Evolutionary conservation across 2,888 invertebrate species (phyloP).

Genomic region (Ophioninae sp.): DNA sequence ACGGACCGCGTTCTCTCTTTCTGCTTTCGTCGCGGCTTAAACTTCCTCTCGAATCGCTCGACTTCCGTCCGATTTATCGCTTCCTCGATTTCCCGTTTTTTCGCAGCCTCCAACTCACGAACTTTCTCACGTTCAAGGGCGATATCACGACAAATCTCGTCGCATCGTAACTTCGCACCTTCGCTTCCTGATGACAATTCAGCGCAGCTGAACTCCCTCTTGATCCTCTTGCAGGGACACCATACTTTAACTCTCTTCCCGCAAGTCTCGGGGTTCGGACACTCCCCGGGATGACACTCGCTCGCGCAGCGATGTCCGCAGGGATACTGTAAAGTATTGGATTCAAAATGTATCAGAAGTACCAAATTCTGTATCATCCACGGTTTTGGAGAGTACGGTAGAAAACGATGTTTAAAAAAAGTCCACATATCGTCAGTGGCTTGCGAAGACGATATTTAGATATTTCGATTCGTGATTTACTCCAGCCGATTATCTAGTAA

Average conservation of each 20-base stretch:
- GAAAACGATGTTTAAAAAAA: too few relatives aligned
- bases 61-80: conserved; percentile 87
- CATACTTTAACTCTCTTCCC: conserved; percentile 90
- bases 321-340: conserved; percentile 82
- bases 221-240: conserved; percentile 90
- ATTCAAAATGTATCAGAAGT: not conserved
- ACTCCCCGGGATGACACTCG: conserved; percentile 88
- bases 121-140: conserved; percentile 83
- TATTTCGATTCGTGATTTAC: too few relatives aligned
- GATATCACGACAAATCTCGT: conserved; percentile 84
- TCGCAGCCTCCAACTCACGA: conserved; percentile 83
- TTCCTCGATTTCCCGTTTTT: conserved; percentile 85
- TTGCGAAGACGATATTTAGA: too few relatives aligned
- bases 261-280: conserved; percentile 86
- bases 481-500: too few relatives aligned
- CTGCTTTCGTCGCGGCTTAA: conserved; percentile 79
- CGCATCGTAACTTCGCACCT: conserved; percentile 83
- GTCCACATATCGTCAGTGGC: too few relatives aligned
- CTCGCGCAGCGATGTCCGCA: conserved; percentile 93
- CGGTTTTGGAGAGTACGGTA: too few relatives aligned
- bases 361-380: too few relatives aligned
- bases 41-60: conserved; percentile 89
- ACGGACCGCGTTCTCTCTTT: conserved; percentile 66
- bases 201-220: conserved; percentile 84
- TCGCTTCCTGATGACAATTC: conserved; percentile 75